phyloP scores from a whole-genome alignment of 2,797 vertebrate species.

The Bucorvus abyssinicus region DNA sequence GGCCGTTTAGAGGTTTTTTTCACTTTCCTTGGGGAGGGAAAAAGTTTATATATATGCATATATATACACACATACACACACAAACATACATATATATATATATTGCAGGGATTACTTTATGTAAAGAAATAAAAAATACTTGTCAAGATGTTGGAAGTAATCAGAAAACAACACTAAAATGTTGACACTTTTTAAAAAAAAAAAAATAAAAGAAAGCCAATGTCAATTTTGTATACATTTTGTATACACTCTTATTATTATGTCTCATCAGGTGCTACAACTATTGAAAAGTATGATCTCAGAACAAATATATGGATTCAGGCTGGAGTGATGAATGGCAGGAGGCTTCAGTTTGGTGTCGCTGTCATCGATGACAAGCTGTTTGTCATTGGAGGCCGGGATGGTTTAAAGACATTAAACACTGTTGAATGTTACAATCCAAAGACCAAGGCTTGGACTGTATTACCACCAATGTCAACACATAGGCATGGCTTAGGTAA shows the following conservation, averaged over 20 bases:
- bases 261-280: slow-evolving; percentile 78
- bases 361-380: slow-evolving; percentile 82
- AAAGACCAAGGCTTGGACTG: slow-evolving; percentile 80
- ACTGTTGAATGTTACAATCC: slow-evolving; percentile 83
- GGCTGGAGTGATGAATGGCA: slow-evolving; percentile 80
- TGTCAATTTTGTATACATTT: neutral
- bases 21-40: neutral
- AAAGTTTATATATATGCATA: neutral
- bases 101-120: neutral
- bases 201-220: neutral
- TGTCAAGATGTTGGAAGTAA: neutral
- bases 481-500: slow-evolving; percentile 83
- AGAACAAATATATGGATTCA: slow-evolving; percentile 83
- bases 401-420: slow-evolving; percentile 82
- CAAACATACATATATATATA: accelerated
- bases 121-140: neutral
- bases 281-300: slow-evolving; percentile 82
- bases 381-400: slow-evolving; percentile 82
- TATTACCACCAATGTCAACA: slow-evolving; percentile 81
- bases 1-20: neutral
- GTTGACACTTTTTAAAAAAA: neutral
- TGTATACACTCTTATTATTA: slow-evolving; percentile 3
- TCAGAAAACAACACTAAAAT: neutral
- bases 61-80: neutral
- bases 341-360: slow-evolving; percentile 80